Evolutionary conservation across 2,113 vertebrate genomes (phyloP), one percentile per base, ranked within the genome.

Genomic region (Hyla sarda): DNA sequence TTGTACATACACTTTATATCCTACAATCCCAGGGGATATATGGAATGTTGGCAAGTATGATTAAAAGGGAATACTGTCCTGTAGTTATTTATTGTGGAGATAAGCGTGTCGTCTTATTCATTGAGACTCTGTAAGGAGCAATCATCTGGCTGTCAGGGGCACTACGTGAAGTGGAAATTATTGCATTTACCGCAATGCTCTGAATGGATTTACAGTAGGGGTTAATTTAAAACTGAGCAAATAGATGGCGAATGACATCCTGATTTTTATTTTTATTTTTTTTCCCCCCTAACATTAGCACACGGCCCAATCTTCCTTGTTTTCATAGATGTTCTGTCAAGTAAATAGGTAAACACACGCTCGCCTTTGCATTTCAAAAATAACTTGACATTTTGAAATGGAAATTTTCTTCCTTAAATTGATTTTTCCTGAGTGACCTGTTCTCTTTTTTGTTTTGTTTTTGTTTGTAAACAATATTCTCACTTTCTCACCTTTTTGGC

Each of bases 261-360:
- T 62, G 25, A n/a, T n/a, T 62, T 73, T 21, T 16, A 5, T 48
- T 75, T 83, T 47, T 62, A 60, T 37, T 37, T 62, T 30, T 56
- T n/a, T n/a, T n/a, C n/a, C n/a, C n/a, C n/a, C n/a, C n/a, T 19
- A 16, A 54, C 34, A 25, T 75, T 75, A 75, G 62, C 82, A 47
- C 37, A 12, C 23, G 2, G 28, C 83, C 17, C 56, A 28, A 69
- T 48, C 41, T 56, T 62, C n/a, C 52, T 41, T 75, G 82, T 83
- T 83, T 82, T 82, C 88, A 87, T 88, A 82, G 87, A 87, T 75
- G 89, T 89, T 90, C 88, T 90, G 91, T 90, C 89, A 82, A 82
- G 88, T 88, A 88, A 88, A 84, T 76, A 60, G 83, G 83, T 77
- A 84, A 84, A 76, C 72, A 76, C 48, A 72, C 75, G 54, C 82